Base-by-base conservation (phyloP, 2,113 vertebrate genomes). In the Silurus meridionalis region DNA sequence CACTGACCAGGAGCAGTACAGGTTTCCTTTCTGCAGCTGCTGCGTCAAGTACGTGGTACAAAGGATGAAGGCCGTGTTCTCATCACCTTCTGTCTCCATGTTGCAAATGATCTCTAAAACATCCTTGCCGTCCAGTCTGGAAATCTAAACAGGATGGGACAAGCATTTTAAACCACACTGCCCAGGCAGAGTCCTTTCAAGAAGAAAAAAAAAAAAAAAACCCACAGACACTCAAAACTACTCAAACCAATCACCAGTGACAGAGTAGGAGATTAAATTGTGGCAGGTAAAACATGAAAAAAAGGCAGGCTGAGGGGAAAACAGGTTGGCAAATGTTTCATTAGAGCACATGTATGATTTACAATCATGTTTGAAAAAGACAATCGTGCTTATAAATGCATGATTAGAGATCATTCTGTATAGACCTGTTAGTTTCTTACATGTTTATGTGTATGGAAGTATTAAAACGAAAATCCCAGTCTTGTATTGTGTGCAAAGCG, bases 21-120 rank as follows among this genome's bases (percentile, higher is more conserved):
- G 94, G 88, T 91, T 97, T 93, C 96, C 96, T 90, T 97, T 97
- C 91, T 99, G 97, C 72, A 99, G 96, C 90, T 99, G 98, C 91
- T 99, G 98, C 57, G 97, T 99, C 89, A 99, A 95, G 87, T 97
- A 99, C 0, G 97, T 99, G 67, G 98, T 99, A 92, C 98, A 99
- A 89, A 99, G 96, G 92, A 99, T 95, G 92, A 98, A 98, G 2
- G 97, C 98, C 63, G 96, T 96, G 28, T 96, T 97, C 91, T 98
- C 97, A 91, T 99, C 97, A n/a, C 98, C 97, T 87, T 99, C 98
- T 0, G 96, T 96, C 90, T 99, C 98, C 93, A 99, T 91, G 90
- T 96, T 99, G 92, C 97, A 97, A 78, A 99, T 99, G 88, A 99
- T 97, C 89, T 99, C 98, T 89, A 99, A 93, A 1, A 98, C 94